These are phyloP conservation scores for Clarias gariepinus DNA, from an alignment of 2,113 vertebrate genomes.

Conservation along the genomic window DNA sequence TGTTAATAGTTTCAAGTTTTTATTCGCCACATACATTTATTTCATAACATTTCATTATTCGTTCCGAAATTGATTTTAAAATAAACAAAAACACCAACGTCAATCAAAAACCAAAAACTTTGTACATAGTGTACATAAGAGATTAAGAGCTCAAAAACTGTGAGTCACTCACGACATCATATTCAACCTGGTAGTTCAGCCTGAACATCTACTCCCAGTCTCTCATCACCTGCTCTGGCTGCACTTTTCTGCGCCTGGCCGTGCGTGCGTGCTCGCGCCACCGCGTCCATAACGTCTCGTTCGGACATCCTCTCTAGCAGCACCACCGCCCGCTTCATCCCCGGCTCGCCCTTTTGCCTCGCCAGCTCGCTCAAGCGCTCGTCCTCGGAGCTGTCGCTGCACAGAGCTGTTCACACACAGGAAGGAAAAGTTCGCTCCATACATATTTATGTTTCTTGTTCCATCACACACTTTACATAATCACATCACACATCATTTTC, in stretches of 20 bases:
- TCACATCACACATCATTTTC: too few relatives aligned
- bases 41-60: not conserved
- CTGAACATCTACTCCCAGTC: not conserved
- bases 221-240: not conserved
- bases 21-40: not conserved
- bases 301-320: constrained; percentile 33
- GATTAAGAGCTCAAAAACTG: too few relatives aligned
- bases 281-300: not conserved
- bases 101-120: too few relatives aligned
- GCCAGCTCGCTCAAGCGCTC: constrained; percentile 9
- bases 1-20: too few relatives aligned
- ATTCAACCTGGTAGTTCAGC: not conserved
- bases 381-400: constrained; percentile 10
- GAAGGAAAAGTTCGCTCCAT: not conserved
- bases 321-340: constrained; percentile 41
- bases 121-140: too few relatives aligned
- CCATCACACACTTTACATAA: too few relatives aligned
- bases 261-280: not conserved
- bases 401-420: not conserved
- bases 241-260: constrained; percentile 1
- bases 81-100: too few relatives aligned
- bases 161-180: too few relatives aligned
- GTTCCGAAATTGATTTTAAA: not conserved
- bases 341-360: constrained; percentile 19
- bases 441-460: not conserved